Conservation (phyloP, 1,140 invertebrate species). For the Trypoxylus dichotomus region DNA sequence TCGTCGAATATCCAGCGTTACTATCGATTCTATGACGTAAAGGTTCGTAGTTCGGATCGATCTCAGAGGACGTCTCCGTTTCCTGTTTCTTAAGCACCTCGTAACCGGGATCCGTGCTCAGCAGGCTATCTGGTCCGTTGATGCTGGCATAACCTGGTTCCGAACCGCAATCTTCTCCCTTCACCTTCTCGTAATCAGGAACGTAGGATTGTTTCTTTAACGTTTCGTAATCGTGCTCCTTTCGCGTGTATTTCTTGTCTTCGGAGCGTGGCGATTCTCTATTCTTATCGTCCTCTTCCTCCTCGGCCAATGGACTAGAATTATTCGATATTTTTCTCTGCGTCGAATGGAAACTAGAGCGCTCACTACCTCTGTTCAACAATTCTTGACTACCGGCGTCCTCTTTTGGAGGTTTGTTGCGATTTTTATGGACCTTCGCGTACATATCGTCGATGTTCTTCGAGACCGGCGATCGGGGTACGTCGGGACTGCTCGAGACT, state of each 20-base stretch:
- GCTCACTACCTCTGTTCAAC: neutral
- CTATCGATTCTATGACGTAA: constrained; percentile 54
- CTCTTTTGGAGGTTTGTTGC: constrained; percentile 44
- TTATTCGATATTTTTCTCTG: constrained; percentile 12
- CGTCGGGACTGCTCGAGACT: constrained; percentile 25
- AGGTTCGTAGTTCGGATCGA: constrained; percentile 74
- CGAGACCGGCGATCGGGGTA: constrained; percentile 8
- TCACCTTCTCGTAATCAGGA: constrained; percentile 67
- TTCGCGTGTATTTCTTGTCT: constrained; percentile 24
- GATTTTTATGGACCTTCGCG: constrained; percentile 79
- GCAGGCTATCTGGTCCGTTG: constrained; percentile 60
- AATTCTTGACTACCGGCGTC: neutral
- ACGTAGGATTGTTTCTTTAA: constrained; percentile 50
- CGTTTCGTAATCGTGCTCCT: constrained; percentile 50
- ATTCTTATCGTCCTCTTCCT: constrained; percentile 37
- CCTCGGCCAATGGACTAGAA: constrained; percentile 29
- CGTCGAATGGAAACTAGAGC: neutral
- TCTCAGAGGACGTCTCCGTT: constrained; percentile 53
- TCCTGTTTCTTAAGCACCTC: constrained; percentile 55
- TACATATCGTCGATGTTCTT: constrained; percentile 77
- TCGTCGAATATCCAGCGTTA: constrained; percentile 34
- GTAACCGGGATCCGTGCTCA: constrained; percentile 65
- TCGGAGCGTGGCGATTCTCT: constrained; percentile 17
- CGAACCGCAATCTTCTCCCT: constrained; percentile 51
- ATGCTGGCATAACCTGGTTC: constrained; percentile 54